These are phyloP conservation scores for Syngnathus scovelli DNA, from an alignment of 2,113 vertebrate genomes.

Conservation along the genomic window DNA sequence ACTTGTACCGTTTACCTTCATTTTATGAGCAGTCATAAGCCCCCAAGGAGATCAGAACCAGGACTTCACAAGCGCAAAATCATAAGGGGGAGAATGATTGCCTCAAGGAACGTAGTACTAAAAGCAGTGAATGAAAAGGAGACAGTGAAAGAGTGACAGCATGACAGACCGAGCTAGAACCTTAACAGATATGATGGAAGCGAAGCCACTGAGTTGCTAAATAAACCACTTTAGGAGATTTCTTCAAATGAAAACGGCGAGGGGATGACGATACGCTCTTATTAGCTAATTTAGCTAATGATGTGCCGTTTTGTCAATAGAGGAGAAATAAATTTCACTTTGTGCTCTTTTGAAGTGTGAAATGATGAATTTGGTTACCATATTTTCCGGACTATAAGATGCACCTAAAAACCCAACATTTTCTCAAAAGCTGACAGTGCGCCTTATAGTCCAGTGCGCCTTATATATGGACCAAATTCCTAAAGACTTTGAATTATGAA, in stretches of 20 bases:
- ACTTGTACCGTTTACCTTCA: slow-evolving; percentile 22
- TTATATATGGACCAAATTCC: too few relatives aligned
- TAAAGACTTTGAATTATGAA: too few relatives aligned
- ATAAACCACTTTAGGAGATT: slow-evolving; percentile 36
- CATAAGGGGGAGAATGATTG: slow-evolving; percentile 45
- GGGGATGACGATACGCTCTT: too few relatives aligned
- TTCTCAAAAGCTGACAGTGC: too few relatives aligned
- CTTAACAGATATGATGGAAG: not conserved
- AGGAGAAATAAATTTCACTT: too few relatives aligned
- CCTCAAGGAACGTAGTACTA: slow-evolving; percentile 34
- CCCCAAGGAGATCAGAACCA: slow-evolving; percentile 33
- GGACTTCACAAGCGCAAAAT: slow-evolving; percentile 45
- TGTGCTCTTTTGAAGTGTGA: too few relatives aligned
- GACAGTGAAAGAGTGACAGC: slow-evolving; percentile 5
- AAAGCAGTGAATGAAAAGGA: slow-evolving; percentile 24
- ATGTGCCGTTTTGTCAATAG: too few relatives aligned
- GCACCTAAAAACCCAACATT: too few relatives aligned
- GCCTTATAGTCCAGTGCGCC: too few relatives aligned
- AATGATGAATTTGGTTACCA: too few relatives aligned
- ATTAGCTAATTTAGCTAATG: too few relatives aligned
- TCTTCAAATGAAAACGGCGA: not conserved
- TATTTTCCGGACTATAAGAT: too few relatives aligned
- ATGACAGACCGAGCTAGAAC: not conserved
- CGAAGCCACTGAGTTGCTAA: slow-evolving; percentile 26
- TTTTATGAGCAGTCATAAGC: slow-evolving; percentile 49